Percentiles rank a stretch among this genome's conserved stretches.
Evolutionary conservation across 2,888 invertebrate genomes (phyloP).

Genomic region (Pasiphila rectangulata): DNA sequence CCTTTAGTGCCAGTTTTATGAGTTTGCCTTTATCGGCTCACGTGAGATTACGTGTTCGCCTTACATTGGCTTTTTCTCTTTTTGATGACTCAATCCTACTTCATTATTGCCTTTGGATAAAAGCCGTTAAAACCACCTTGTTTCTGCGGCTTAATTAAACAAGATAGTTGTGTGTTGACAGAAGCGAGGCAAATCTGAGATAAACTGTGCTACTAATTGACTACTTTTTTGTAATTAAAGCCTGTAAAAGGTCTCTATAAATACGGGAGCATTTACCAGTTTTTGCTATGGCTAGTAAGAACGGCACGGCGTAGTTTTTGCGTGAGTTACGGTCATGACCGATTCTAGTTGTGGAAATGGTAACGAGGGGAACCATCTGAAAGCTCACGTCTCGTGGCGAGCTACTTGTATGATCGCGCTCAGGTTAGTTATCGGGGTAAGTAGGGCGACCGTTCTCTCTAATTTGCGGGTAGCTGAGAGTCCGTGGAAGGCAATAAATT

Average conservation of each 20-base stretch:
- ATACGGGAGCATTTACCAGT: slow-evolving; percentile 10
- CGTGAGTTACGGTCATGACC: slow-evolving; percentile 20
- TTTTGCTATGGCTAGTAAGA: slow-evolving; percentile 11
- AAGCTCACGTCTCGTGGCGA: slow-evolving; percentile 31
- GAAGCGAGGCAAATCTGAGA: slow-evolving; percentile 31
- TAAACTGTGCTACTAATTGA: slow-evolving; percentile 29
- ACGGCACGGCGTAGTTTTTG: slow-evolving; percentile 21
- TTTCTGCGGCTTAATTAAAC: slow-evolving; percentile 36
- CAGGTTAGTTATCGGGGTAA: slow-evolving; percentile 43
- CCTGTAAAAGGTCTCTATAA: slow-evolving; percentile 13
- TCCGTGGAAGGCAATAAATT: slow-evolving; percentile 69
- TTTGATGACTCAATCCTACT: slow-evolving; percentile 61
- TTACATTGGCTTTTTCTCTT: slow-evolving; percentile 54
- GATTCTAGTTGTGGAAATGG: slow-evolving; percentile 28
- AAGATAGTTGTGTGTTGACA: slow-evolving; percentile 33
- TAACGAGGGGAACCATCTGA: slow-evolving; percentile 27
- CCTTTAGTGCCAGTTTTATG: slow-evolving; percentile 70
- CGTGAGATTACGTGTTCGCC: slow-evolving; percentile 67
- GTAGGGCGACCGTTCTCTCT: slow-evolving; percentile 60
- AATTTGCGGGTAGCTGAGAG: slow-evolving; percentile 55
- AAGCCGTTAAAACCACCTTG: slow-evolving; percentile 37
- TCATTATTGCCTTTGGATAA: slow-evolving; percentile 38
- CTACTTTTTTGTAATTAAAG: slow-evolving; percentile 25
- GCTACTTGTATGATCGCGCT: slow-evolving; percentile 44
- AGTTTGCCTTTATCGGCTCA: slow-evolving; percentile 63